Conservation (phyloP, 2,113 vertebrate species). For the Nycticebus coucang region DNA sequence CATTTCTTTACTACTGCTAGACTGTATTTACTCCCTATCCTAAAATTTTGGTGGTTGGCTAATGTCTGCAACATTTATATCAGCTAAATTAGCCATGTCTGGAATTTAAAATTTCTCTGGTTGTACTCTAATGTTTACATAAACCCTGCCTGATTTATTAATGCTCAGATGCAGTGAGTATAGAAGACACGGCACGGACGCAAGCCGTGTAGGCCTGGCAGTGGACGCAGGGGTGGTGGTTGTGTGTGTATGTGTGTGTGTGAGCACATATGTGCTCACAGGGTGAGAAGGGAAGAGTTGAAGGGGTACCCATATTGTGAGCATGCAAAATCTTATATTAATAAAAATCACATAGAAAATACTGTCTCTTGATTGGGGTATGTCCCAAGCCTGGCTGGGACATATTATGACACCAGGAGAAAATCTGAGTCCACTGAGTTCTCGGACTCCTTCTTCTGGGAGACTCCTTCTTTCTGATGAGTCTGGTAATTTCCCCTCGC, state of each 20-base stretch:
- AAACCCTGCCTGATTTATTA: not conserved
- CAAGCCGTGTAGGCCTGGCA: not conserved
- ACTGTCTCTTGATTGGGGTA: not conserved
- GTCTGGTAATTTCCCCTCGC: not conserved
- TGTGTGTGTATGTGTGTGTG: accelerated
- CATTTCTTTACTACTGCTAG: not conserved
- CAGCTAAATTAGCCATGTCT: slow-evolving; percentile 32
- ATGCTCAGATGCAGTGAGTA: not conserved
- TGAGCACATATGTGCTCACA: not conserved
- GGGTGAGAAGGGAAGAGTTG: not conserved
- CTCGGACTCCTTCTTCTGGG: not conserved
- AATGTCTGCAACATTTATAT: not conserved
- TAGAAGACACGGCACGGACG: not conserved
- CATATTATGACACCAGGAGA: not conserved
- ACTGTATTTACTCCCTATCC: slow-evolving; percentile 15
- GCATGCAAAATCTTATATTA: not conserved
- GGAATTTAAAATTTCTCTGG: slow-evolving; percentile 17
- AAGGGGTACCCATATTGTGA: not conserved
- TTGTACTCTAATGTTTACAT: not conserved
- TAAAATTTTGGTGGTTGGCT: slow-evolving; percentile 30
- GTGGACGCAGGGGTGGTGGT: not conserved
- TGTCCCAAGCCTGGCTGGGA: too few species aligned
- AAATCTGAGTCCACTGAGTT: not conserved
- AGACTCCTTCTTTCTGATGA: not conserved
- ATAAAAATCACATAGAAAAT: not conserved